Conservation (phyloP, 30 jellyfish, hydroid and myxozoan genomes). For the Rhopilema esculentum region DNA sequence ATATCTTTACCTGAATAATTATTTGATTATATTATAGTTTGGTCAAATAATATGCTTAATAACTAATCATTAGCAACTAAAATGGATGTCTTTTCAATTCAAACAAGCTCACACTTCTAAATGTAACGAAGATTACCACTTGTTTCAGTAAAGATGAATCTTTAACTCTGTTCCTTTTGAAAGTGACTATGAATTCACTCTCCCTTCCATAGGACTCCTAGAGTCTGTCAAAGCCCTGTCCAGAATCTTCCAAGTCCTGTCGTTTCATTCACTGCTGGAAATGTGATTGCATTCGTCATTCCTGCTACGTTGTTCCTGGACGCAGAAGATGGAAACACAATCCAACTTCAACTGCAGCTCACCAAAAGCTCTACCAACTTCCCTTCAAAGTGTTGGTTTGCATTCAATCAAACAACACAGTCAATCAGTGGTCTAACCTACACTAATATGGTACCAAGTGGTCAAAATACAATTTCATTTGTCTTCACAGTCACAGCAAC, state of each 20-base stretch:
- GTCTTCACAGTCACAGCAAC: conserved; percentile 35
- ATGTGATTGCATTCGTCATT: conserved; percentile 9
- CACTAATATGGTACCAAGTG: background rate
- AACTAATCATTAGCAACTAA: background rate
- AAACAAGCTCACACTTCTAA: background rate
- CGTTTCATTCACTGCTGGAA: conserved; percentile 39
- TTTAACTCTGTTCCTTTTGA: too few relatives aligned
- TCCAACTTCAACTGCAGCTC: conserved; percentile 16
- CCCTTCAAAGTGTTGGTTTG: conserved; percentile 47
- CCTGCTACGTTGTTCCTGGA: conserved; percentile 48
- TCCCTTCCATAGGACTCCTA: conserved; percentile 6
- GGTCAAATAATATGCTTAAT: too few relatives aligned
- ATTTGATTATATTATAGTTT: too few relatives aligned
- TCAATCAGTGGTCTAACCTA: conserved; percentile 32
- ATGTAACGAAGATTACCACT: too few relatives aligned
- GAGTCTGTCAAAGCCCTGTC: conserved; percentile 38
- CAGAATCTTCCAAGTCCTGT: conserved; percentile 7
- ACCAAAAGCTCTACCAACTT: conserved; percentile 1
- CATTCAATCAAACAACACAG: conserved; percentile 24
- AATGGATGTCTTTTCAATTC: background rate
- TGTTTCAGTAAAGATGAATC: too few relatives aligned
- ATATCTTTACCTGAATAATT: too few relatives aligned
- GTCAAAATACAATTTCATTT: background rate
- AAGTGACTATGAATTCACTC: too few relatives aligned
- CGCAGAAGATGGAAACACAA: conserved; percentile 75